A percentile compares a stretch with the other conserved stretches of the same genome.
Conservation (phyloP, 2,888 invertebrate species). For the Drosophila percnosoma region DNA sequence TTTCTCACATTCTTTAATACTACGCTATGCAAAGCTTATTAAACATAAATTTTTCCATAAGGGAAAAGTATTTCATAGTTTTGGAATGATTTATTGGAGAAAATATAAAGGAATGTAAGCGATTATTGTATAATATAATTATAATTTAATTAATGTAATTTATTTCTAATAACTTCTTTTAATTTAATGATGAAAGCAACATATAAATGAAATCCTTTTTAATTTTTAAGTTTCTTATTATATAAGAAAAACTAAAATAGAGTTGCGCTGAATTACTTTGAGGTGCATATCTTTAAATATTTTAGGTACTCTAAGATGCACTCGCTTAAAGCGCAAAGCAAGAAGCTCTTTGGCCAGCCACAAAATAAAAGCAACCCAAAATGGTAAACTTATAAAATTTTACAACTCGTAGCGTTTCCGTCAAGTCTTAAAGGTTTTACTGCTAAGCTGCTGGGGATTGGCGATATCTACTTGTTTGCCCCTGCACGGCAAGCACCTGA, state of each 20-base stretch:
- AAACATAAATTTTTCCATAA: not conserved
- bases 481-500: conserved; percentile 42
- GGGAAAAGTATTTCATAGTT: not conserved
- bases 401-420: conserved; percentile 70
- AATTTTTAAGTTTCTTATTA: too few species aligned
- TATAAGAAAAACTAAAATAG: not conserved
- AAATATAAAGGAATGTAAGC: not conserved
- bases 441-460: conserved; percentile 70
- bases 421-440: conserved; percentile 77
- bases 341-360: conserved; percentile 37
- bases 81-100: not conserved
- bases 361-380: conserved; percentile 60
- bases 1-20: too few species aligned
- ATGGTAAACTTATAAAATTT: conserved; percentile 74
- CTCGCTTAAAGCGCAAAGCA: conserved; percentile 18
- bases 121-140: not conserved
- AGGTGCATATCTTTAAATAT: not conserved
- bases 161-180: not conserved
- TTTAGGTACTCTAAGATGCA: conserved; percentile 3
- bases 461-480: conserved; percentile 23
- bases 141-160: not conserved
- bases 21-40: not conserved
- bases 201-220: not conserved
- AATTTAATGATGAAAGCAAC: not conserved
- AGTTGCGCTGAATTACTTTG: not conserved